Percentiles rank a stretch among this genome's conserved stretches.
phyloP scores from a whole-genome alignment of 2,113 vertebrate species.

The Halichoerus grypus region DNA sequence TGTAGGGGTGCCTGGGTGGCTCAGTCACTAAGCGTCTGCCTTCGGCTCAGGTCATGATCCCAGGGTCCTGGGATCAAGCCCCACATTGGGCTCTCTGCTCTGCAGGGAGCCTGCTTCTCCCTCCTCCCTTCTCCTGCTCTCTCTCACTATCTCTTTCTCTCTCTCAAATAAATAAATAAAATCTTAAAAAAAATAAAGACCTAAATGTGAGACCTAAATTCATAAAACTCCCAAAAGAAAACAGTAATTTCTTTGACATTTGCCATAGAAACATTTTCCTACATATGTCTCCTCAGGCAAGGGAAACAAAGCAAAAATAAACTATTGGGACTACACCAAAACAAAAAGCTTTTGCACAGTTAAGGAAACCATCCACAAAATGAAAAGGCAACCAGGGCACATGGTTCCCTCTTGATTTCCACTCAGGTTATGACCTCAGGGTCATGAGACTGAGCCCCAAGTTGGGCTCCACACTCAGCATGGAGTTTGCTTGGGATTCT shows the following conservation, averaged over 20 bases:
- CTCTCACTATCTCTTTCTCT: no score
- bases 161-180: no score
- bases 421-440: background rate
- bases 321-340: background rate
- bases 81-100: no score
- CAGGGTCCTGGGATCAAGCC: no score
- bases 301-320: background rate
- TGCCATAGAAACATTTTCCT: background rate
- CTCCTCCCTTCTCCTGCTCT: no score
- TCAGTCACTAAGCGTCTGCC: no score
- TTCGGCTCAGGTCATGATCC: no score
- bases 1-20: background rate
- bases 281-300: background rate
- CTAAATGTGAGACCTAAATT: background rate
- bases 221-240: background rate
- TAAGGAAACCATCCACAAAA: background rate
- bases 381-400: background rate
- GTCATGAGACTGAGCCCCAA: background rate
- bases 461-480: background rate
- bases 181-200: background rate
- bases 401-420: background rate
- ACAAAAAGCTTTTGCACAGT: background rate
- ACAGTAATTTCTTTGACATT: background rate
- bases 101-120: no score
- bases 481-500: background rate